phyloP scores from a whole-genome alignment of 2,797 vertebrate species.

The Xenops minutus region DNA sequence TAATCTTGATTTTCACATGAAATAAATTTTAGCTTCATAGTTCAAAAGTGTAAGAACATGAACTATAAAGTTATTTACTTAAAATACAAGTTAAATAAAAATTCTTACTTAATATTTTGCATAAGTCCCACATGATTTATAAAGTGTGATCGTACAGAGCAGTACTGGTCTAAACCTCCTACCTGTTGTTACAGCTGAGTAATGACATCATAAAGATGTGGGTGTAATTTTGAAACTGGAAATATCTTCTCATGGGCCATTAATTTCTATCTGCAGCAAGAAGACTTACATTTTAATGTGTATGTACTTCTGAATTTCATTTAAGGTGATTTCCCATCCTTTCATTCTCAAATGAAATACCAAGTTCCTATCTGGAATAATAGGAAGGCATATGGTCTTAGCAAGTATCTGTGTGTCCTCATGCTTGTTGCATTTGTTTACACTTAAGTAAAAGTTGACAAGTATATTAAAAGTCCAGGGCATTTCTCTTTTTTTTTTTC shows the following conservation, averaged over 20 bases:
- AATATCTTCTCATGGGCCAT: neutral
- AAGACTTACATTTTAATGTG: neutral
- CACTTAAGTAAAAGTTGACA: neutral
- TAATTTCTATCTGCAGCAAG: neutral
- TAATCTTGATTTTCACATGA: neutral
- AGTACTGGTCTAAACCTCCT: neutral
- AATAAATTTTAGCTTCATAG: neutral
- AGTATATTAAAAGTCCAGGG: neutral
- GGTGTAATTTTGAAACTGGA: constrained; percentile 19
- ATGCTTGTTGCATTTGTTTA: neutral
- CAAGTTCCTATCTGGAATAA: neutral
- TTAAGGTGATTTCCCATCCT: neutral
- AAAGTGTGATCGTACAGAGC: neutral
- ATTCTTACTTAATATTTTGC: neutral
- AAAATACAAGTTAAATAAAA: neutral
- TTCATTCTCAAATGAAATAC: neutral
- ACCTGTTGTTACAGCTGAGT: constrained; percentile 44
- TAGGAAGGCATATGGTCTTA: neutral
- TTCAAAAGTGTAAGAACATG: neutral
- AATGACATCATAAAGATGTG: constrained; percentile 32
- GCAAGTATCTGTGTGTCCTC: neutral
- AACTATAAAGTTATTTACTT: neutral
- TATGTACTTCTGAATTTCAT: neutral
- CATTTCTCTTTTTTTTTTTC: neutral
- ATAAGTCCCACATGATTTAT: neutral